These are phyloP conservation scores for Drosophila atripex DNA, from an alignment of 2,888 invertebrate species.

Conservation along the genomic window DNA sequence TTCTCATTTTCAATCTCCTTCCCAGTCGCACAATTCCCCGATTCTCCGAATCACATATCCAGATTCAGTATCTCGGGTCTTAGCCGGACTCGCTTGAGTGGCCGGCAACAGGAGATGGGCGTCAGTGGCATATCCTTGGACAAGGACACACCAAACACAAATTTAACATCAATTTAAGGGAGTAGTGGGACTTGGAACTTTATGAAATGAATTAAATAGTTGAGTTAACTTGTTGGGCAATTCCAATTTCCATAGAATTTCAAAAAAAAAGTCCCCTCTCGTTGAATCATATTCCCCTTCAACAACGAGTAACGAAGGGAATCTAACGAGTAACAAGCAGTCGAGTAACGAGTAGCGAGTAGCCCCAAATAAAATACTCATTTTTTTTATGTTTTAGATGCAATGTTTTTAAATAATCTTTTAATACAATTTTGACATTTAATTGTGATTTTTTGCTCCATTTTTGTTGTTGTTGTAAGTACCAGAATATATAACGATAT, in stretches of 20 bases:
- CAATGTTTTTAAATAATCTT: background rate
- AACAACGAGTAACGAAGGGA: no score
- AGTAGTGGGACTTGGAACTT: no score
- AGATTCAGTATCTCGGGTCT: conserved; percentile 39
- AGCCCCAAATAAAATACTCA: no score
- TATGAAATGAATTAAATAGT: no score
- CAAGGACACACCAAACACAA: background rate
- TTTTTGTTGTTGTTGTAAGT: no score
- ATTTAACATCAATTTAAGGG: no score
- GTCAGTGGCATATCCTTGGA: background rate
- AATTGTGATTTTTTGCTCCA: background rate
- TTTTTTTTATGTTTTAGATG: background rate
- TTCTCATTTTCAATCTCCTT: background rate
- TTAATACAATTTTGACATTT: background rate
- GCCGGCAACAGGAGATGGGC: conserved; percentile 21
- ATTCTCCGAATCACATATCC: conserved; percentile 1
- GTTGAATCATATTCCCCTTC: no score
- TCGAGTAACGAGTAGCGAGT: no score
- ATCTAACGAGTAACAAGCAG: no score
- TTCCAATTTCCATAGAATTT: no score
- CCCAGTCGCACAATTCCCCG: conserved; percentile 6
- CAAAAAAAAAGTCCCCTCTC: no score
- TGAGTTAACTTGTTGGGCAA: no score
- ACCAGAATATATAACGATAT: background rate
- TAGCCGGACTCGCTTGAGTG: conserved; percentile 14